phyloP scores from a whole-genome alignment of 1,140 invertebrate genomes.

The Choristoneura fumiferana region DNA sequence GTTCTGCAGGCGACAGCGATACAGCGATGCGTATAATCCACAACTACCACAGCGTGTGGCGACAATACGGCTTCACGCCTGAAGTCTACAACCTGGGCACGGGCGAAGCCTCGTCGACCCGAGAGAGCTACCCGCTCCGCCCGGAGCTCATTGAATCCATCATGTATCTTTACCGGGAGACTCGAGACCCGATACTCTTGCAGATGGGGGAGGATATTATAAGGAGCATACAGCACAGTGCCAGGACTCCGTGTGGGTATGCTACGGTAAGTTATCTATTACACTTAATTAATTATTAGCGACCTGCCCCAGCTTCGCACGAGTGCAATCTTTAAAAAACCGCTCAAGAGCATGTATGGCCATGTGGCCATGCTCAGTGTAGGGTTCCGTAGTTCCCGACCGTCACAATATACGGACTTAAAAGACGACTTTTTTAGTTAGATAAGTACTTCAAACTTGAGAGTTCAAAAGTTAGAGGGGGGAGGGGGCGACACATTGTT shows the following conservation, averaged over 20 bases:
- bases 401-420: too few relatives aligned
- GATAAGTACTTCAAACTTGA: too few relatives aligned
- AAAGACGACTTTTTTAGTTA: too few relatives aligned
- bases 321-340: too few relatives aligned
- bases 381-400: too few relatives aligned
- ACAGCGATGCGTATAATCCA: conserved; percentile 95
- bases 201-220: conserved; percentile 95
- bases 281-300: too few relatives aligned
- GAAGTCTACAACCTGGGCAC: conserved; percentile 98
- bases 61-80: conserved; percentile 97
- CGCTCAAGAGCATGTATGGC: too few relatives aligned
- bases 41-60: conserved; percentile 98
- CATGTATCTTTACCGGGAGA: conserved; percentile 97
- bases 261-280: conserved; percentile 86
- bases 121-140: conserved; percentile 96
- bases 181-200: conserved; percentile 93
- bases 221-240: conserved; percentile 92
- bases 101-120: conserved; percentile 88
- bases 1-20: conserved; percentile 87
- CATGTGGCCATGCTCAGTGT: too few relatives aligned
- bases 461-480: too few relatives aligned
- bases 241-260: conserved; percentile 96
- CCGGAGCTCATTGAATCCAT: conserved; percentile 98
- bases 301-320: too few relatives aligned
- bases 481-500: too few relatives aligned